Conservation (phyloP, 2,888 invertebrate genomes). For the Nyleta sp. region DNA sequence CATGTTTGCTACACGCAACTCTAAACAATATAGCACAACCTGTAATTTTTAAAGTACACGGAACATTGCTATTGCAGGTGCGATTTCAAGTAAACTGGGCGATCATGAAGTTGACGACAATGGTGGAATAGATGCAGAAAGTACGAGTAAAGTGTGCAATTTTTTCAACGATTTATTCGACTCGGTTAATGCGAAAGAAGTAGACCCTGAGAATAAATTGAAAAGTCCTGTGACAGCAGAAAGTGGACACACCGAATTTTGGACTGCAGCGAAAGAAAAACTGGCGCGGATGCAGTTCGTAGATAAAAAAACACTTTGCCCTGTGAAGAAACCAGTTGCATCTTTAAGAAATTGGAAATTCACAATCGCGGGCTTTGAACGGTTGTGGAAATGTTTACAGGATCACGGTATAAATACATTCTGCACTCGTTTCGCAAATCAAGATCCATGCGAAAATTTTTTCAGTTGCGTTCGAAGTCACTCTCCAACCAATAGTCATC, state of each 20-base stretch:
- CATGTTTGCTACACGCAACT: too few species aligned
- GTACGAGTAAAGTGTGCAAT: background rate
- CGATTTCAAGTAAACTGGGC: background rate
- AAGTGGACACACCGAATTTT: too few species aligned
- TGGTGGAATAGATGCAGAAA: background rate
- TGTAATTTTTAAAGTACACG: too few species aligned
- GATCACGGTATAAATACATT: too few species aligned
- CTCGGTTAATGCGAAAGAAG: background rate
- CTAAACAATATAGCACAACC: too few species aligned
- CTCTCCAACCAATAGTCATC: background rate
- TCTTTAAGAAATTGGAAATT: too few species aligned
- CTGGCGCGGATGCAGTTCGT: too few species aligned
- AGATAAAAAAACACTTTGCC: too few species aligned
- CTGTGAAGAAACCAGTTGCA: too few species aligned
- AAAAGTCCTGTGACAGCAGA: background rate
- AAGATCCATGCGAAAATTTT: constrained; percentile 1
- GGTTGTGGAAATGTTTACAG: too few species aligned
- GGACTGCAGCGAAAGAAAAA: too few species aligned
- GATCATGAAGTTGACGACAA: background rate
- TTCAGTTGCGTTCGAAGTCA: background rate
- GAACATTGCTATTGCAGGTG: background rate
- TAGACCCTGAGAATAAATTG: background rate
- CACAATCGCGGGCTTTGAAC: too few species aligned
- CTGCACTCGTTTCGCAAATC: background rate
- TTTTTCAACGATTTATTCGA: constrained; percentile 9